Evolutionary conservation across 1,140 invertebrate species (phyloP).

Genomic region (Diprion similis): DNA sequence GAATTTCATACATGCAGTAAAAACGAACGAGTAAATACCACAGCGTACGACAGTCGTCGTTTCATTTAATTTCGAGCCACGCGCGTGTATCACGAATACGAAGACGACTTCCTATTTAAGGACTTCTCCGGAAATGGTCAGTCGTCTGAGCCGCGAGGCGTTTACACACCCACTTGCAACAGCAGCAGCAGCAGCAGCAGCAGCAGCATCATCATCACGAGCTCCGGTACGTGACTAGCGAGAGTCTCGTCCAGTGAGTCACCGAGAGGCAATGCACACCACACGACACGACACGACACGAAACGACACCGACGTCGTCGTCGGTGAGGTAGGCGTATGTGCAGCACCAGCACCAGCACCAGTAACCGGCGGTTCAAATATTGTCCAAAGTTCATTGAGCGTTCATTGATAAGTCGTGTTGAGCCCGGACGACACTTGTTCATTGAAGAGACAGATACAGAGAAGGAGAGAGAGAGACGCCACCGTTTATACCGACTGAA

Average conservation of each 20-base stretch:
- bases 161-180: too few relatives aligned
- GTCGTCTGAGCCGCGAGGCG: neutral
- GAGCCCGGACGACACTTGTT: slow-evolving; percentile 20
- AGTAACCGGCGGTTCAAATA: slow-evolving; percentile 26
- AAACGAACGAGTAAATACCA: too few relatives aligned
- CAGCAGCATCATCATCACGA: too few relatives aligned
- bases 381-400: slow-evolving; percentile 43
- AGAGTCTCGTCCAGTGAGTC: neutral
- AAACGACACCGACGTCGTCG: neutral
- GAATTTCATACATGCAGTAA: too few relatives aligned
- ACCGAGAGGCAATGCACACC: neutral
- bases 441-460: slow-evolving; percentile 1
- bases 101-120: slow-evolving; percentile 3
- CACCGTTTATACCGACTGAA: too few relatives aligned
- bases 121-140: slow-evolving; percentile 4
- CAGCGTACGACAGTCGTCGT: too few relatives aligned
- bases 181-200: too few relatives aligned
- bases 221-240: neutral
- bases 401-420: slow-evolving; percentile 35
- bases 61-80: too few relatives aligned
- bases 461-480: neutral
- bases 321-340: neutral
- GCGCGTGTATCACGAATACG: too few relatives aligned
- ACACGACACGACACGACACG: neutral
- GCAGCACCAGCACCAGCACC: neutral